A percentile compares a stretch with the other conserved stretches of the same genome.
These are phyloP conservation scores for Cossypha dichroa DNA, from an alignment of 2,797 vertebrate genomes.

Conservation along the genomic window DNA sequence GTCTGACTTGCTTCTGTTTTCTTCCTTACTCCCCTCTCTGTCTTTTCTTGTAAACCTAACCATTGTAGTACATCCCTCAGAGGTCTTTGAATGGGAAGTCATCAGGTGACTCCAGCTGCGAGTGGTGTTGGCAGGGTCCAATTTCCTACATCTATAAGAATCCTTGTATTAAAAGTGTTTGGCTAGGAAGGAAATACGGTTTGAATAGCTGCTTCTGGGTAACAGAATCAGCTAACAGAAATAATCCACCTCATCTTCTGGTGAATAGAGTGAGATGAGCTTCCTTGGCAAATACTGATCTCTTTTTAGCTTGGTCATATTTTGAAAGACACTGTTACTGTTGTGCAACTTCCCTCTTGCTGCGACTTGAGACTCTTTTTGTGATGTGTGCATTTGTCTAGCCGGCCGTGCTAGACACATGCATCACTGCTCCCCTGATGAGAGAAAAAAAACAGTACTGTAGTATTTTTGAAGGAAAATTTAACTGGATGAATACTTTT, in stretches of 20 bases:
- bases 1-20: background rate
- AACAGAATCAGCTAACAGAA: background rate
- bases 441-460: background rate
- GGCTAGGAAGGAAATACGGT: background rate
- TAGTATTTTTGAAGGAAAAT: background rate
- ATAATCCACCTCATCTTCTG: background rate
- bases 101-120: background rate
- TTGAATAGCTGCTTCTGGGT: background rate
- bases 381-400: background rate
- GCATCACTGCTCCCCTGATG: background rate
- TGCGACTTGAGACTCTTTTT: background rate
- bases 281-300: background rate
- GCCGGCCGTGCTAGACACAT: background rate
- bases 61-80: background rate
- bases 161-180: background rate
- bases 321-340: background rate
- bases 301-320: background rate
- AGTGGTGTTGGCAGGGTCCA: background rate
- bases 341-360: background rate
- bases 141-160: background rate
- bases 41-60: background rate
- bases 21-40: background rate
- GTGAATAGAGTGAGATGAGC: background rate
- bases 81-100: background rate
- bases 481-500: background rate